Evolutionary conservation across 2,888 invertebrate genomes (phyloP).

Genomic region (Calameuta filiformis): DNA sequence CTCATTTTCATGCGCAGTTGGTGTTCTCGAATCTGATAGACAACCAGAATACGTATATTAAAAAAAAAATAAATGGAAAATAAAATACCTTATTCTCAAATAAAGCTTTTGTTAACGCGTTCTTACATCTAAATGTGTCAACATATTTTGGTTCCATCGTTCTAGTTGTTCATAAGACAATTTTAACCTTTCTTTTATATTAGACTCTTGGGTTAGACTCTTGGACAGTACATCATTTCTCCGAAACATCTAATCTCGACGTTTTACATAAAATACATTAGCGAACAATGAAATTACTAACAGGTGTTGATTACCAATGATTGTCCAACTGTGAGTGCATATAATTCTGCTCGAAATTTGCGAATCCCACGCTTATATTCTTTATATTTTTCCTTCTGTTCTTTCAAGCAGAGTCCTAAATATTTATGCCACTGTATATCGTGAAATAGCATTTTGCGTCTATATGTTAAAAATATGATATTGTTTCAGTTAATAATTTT

Average conservation of each 20-base stretch:
- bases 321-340: conserved; percentile 3
- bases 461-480: conserved; percentile 6
- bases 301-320: not conserved
- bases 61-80: not conserved
- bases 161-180: not conserved
- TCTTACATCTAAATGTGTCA: conserved; percentile 2
- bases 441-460: conserved; percentile 31
- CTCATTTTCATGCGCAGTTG: conserved; percentile 27
- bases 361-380: conserved; percentile 19
- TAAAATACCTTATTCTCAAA: not conserved
- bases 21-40: conserved; percentile 26
- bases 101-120: not conserved
- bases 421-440: conserved; percentile 31
- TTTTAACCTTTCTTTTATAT: not conserved
- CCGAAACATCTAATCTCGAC: not conserved
- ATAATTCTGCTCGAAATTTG: conserved; percentile 10
- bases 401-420: conserved; percentile 17
- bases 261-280: not conserved
- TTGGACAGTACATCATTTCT: not conserved
- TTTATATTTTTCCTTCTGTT: conserved; percentile 18
- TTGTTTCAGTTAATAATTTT: not conserved
- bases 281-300: not conserved
- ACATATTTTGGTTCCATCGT: conserved; percentile 1
- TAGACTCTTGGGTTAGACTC: not conserved
- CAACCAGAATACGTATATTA: not conserved